Conservation (phyloP, 1,140 invertebrate species). For the Aleiodes sp. region DNA sequence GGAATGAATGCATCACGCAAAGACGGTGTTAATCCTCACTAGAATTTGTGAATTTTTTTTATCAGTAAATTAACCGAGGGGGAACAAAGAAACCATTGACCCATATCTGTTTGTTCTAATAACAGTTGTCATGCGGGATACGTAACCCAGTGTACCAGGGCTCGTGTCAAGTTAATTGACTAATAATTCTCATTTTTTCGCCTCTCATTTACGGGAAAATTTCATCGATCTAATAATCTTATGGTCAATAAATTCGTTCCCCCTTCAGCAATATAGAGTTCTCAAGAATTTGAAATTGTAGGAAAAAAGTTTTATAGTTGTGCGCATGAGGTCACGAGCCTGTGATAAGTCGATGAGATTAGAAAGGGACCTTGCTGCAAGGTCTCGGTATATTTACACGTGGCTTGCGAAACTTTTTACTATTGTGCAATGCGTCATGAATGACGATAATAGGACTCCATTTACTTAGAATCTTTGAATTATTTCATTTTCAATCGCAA, state of each 20-base stretch:
- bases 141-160: neutral
- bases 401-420: conserved; percentile 28
- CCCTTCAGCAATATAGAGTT: neutral
- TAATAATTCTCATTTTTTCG: neutral
- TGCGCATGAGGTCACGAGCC: conserved; percentile 6
- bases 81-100: neutral
- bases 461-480: no score
- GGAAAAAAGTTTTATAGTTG: neutral
- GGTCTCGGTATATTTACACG: conserved; percentile 49
- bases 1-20: conserved; percentile 26
- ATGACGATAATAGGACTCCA: no score
- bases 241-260: conserved; percentile 1
- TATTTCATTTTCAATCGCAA: no score
- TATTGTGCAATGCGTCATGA: no score
- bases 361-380: conserved; percentile 51
- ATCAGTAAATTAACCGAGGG: neutral
- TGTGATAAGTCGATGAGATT: conserved; percentile 42
- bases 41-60: neutral
- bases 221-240: neutral
- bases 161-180: neutral
- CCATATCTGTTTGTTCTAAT: no score
- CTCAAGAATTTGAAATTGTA: conserved; percentile 22
- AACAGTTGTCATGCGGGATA: no score
- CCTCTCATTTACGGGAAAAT: neutral
- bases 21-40: conserved; percentile 13